These are phyloP conservation scores for Neolamprologus devosi DNA, from an alignment of 2,113 vertebrate species.

Conservation along the genomic window DNA sequence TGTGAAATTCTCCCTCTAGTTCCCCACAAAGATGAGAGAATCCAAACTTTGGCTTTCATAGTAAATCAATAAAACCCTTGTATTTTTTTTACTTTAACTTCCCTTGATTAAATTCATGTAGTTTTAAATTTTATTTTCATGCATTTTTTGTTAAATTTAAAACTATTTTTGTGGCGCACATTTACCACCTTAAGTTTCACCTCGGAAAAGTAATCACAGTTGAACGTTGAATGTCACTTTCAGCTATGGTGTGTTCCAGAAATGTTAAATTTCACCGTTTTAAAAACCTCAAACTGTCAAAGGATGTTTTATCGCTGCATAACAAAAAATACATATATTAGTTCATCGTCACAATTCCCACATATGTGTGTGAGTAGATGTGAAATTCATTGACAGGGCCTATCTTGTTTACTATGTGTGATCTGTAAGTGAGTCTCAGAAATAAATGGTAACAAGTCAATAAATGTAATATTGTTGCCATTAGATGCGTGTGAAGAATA, in stretches of 20 bases:
- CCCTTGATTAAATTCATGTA: conserved; percentile 6
- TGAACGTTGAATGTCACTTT: neutral
- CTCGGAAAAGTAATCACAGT: neutral
- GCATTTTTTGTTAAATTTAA: neutral
- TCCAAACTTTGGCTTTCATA: neutral
- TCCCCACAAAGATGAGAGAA: neutral
- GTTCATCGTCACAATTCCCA: neutral
- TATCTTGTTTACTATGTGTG: neutral
- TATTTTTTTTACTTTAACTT: neutral
- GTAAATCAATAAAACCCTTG: neutral
- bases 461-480: neutral
- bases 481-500: neutral
- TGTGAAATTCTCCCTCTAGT: neutral
- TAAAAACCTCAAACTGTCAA: neutral
- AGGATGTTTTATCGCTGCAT: neutral
- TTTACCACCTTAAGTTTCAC: neutral
- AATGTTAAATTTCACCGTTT: neutral
- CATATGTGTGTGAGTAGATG: neutral
- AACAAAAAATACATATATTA: neutral
- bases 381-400: neutral
- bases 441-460: neutral
- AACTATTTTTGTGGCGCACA: neutral
- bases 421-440: neutral
- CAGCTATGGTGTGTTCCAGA: neutral
- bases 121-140: neutral